Percentiles rank a stretch among this genome's conserved stretches.
These are phyloP conservation scores for Polydesmus complanatus DNA, from an alignment of 2,888 invertebrate genomes.

Conservation along the genomic window DNA sequence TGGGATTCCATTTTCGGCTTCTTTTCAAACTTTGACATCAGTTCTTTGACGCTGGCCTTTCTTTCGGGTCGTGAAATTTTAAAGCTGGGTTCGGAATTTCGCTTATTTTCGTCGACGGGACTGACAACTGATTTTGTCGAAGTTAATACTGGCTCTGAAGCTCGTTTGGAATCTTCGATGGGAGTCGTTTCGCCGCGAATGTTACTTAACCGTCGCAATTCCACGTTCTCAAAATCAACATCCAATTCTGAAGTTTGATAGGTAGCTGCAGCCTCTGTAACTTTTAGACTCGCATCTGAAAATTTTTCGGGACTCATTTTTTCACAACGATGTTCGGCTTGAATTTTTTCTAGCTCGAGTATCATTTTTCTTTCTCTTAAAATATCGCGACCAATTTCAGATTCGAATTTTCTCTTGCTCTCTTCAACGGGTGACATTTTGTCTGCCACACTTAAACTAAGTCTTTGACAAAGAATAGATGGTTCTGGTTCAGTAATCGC, in stretches of 20 bases:
- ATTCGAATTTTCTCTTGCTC: constrained; percentile 33
- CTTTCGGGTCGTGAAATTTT: constrained; percentile 17
- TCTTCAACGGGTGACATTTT: constrained; percentile 22
- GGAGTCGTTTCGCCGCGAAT: too few relatives aligned
- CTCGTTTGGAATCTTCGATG: constrained; percentile 16
- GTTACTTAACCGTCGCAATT: background rate
- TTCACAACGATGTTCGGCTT: constrained; percentile 20
- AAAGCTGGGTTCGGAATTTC: constrained; percentile 15
- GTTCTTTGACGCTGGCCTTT: constrained; percentile 24
- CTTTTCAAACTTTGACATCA: constrained; percentile 23
- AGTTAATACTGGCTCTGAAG: constrained; percentile 15
- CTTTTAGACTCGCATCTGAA: background rate
- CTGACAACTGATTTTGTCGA: background rate
- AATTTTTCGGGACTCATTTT: background rate
- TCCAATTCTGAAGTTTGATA: background rate
- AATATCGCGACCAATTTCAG: constrained; percentile 38
- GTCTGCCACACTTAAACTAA: background rate
- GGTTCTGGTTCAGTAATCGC: background rate
- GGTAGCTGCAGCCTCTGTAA: background rate
- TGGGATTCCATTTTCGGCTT: constrained; percentile 3
- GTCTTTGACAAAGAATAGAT: background rate
- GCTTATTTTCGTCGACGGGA: constrained; percentile 13
- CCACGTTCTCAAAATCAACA: background rate
- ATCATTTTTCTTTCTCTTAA: constrained; percentile 36
- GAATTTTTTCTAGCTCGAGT: constrained; percentile 31